phyloP scores from a whole-genome alignment of 2,888 invertebrate species.

The Cataglyphis rosenhaueri region DNA sequence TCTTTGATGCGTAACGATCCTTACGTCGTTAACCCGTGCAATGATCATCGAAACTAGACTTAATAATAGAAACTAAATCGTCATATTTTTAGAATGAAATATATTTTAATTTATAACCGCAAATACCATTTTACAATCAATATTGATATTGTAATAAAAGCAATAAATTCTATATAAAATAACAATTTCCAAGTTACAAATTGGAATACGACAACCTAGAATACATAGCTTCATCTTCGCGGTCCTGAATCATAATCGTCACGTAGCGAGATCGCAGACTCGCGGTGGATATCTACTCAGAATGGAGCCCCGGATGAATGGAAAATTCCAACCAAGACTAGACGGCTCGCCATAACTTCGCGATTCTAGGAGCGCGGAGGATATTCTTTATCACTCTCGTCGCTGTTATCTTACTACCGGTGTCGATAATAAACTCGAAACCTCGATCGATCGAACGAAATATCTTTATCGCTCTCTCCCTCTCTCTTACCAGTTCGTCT shows the following conservation, averaged over 20 bases:
- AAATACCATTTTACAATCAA: background rate
- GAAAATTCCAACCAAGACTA: slow-evolving; percentile 49
- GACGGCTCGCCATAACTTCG: slow-evolving; percentile 46
- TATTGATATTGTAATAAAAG: background rate
- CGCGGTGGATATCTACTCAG: slow-evolving; percentile 26
- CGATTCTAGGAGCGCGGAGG: slow-evolving; percentile 52
- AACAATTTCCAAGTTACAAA: background rate
- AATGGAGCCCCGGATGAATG: slow-evolving; percentile 26
- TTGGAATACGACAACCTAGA: background rate
- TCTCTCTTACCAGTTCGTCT: slow-evolving; percentile 21
- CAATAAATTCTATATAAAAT: background rate
- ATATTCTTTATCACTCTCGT: slow-evolving; percentile 60
- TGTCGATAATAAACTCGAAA: slow-evolving; percentile 69
- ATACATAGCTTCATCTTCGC: background rate
- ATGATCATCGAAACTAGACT: background rate
- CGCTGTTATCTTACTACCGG: slow-evolving; percentile 63
- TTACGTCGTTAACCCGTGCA: background rate
- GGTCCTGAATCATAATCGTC: slow-evolving; percentile 26
- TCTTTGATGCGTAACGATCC: slow-evolving; percentile 23
- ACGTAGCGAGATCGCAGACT: slow-evolving; percentile 23
- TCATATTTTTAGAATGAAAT: background rate
- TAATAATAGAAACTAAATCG: background rate
- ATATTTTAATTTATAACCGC: background rate
- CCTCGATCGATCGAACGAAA: slow-evolving; percentile 62
- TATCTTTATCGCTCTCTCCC: slow-evolving; percentile 21